Conservation (phyloP, 2,888 invertebrate species). For the Drosophila koepferae region DNA sequence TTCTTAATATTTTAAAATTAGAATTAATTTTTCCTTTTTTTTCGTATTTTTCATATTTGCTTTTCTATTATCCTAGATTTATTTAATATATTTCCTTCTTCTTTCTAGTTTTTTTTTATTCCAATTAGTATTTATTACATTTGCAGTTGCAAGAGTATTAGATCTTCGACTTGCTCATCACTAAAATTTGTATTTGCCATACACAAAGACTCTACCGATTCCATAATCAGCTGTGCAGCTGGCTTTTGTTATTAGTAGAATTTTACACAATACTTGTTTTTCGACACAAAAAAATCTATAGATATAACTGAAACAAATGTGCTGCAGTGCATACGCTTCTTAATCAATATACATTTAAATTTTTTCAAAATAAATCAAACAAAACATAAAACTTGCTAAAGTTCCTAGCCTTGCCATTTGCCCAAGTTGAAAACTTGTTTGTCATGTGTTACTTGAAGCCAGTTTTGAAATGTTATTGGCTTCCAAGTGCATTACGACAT, state of each 20-base stretch:
- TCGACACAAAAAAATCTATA: conserved; percentile 6
- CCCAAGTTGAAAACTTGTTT: conserved; percentile 38
- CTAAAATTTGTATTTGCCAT: conserved; percentile 6
- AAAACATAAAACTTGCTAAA: not conserved
- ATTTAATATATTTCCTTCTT: not conserved
- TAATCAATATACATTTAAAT: not conserved
- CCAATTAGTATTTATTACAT: no score
- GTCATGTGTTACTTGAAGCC: conserved; percentile 20
- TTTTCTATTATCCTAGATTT: not conserved
- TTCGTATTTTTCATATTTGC: no score
- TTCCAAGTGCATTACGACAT: conserved; percentile 38
- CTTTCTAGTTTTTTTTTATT: not conserved
- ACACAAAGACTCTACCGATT: conserved; percentile 39
- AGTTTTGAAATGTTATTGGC: conserved; percentile 29
- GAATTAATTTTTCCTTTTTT: no score
- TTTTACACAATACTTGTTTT: conserved; percentile 22
- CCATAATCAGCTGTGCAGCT: conserved; percentile 26
- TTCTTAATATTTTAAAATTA: no score
- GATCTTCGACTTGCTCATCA: not conserved
- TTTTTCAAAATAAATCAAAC: not conserved
- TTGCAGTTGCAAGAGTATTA: not conserved
- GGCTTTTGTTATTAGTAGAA: conserved; percentile 11
- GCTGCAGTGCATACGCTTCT: not conserved
- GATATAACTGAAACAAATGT: not conserved
- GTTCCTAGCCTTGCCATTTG: not conserved